These are phyloP conservation scores for Nemotelus pantherinus DNA, from an alignment of 2,888 invertebrate species.

Conservation along the genomic window DNA sequence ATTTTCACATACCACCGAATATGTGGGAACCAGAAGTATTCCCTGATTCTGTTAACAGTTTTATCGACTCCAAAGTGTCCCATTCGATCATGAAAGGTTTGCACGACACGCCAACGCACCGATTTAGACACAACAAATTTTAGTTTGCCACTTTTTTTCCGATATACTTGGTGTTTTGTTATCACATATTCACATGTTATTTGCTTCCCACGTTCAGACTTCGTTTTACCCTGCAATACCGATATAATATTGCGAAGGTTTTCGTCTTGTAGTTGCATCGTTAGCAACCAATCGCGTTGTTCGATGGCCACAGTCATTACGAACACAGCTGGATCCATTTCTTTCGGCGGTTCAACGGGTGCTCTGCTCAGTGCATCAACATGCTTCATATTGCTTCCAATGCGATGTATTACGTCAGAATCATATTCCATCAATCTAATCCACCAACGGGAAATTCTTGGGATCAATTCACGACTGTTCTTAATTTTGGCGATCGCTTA, in stretches of 20 bases:
- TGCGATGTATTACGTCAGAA: not conserved
- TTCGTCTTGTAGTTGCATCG: not conserved
- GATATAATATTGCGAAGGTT: too few species aligned
- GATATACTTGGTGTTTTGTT: too few species aligned
- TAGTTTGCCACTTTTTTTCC: too few species aligned
- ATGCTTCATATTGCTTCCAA: not conserved
- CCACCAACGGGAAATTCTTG: not conserved
- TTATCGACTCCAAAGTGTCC: conserved; percentile 53
- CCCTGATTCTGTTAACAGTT: conserved; percentile 48
- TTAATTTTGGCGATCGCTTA: too few species aligned
- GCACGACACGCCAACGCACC: conserved; percentile 46
- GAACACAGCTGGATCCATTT: not conserved
- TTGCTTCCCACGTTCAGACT: too few species aligned
- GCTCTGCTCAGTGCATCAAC: not conserved
- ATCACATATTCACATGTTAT: too few species aligned
- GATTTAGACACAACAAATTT: conserved; percentile 50
- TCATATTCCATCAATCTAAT: not conserved
- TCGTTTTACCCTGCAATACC: too few species aligned
- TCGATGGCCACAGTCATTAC: too few species aligned
- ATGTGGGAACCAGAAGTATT: too few species aligned
- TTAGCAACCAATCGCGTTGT: not conserved
- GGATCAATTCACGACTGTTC: too few species aligned
- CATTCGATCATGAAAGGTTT: conserved; percentile 46
- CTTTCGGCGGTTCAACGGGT: not conserved
- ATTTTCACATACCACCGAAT: too few species aligned